These are phyloP conservation scores for Blomia tropicalis DNA, from an alignment of 2,888 invertebrate genomes.

Conservation along the genomic window DNA sequence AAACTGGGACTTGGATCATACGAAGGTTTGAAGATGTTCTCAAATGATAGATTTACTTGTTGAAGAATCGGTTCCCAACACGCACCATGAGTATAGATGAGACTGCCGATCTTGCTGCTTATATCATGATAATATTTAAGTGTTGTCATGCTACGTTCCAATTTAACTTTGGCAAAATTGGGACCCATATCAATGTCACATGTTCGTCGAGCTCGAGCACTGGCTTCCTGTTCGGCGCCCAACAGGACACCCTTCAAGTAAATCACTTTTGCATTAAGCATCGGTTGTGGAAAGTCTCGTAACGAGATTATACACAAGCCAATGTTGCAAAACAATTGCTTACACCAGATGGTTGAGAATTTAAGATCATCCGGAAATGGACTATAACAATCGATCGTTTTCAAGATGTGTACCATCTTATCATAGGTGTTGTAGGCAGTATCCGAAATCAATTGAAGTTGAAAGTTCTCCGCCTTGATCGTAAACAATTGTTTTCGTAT, in stretches of 20 bases:
- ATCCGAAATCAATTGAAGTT: conserved; percentile 66
- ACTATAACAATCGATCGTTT: conserved; percentile 16
- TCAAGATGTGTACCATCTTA: conserved; percentile 18
- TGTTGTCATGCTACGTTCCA: conserved; percentile 75
- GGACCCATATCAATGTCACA: conserved; percentile 58
- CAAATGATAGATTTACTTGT: conserved; percentile 52
- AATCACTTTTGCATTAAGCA: conserved; percentile 64
- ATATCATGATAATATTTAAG: conserved; percentile 95
- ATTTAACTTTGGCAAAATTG: conserved; percentile 39
- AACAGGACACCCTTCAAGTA: conserved; percentile 74
- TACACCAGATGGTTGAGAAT: conserved; percentile 82
- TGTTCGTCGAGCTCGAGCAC: conserved; percentile 52
- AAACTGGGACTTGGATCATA: conserved; percentile 81
- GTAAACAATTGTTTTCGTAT: conserved; percentile 62
- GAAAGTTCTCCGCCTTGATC: conserved; percentile 61
- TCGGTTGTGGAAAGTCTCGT: conserved; percentile 85
- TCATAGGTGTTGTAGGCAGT: conserved; percentile 20
- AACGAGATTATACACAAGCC: conserved; percentile 71
- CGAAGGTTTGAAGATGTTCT: conserved; percentile 47
- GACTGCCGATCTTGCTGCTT: conserved; percentile 45
- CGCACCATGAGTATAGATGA: conserved; percentile 87
- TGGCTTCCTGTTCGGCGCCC: conserved; percentile 72
- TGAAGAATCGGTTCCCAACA: conserved; percentile 97
- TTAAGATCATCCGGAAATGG: conserved; percentile 51
- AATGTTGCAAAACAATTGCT: conserved; percentile 63